phyloP scores from a whole-genome alignment of 2,888 invertebrate genomes.

The Idaea biselata region DNA sequence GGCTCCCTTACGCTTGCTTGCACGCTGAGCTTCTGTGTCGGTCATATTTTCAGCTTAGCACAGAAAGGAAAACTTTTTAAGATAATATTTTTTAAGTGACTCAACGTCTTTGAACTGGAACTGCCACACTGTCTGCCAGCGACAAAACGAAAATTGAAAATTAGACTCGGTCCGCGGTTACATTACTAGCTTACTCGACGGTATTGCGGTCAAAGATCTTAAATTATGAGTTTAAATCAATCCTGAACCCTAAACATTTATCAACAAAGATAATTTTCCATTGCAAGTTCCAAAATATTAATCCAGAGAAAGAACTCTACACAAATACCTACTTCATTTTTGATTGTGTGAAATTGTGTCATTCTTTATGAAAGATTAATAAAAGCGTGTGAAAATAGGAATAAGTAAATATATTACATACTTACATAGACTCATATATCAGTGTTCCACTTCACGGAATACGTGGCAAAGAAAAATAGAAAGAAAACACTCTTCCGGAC shows the following conservation, averaged over 20 bases:
- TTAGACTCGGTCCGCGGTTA: background rate
- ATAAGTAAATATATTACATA: no score
- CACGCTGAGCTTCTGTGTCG: no score
- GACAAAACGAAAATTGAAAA: background rate
- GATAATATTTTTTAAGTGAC: no score
- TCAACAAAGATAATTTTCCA: no score
- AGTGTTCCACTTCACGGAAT: constrained; percentile 10
- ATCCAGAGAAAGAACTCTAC: background rate
- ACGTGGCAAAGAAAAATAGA: constrained; percentile 12
- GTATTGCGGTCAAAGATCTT: no score
- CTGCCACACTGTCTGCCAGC: background rate
- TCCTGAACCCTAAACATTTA: no score
- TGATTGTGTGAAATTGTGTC: constrained; percentile 6
- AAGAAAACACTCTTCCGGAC: constrained; percentile 16
- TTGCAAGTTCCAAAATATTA: background rate
- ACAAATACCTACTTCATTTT: background rate
- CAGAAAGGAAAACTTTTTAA: no score
- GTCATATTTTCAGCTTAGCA: no score
- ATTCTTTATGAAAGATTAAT: background rate
- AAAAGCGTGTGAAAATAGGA: background rate
- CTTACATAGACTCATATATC: constrained; percentile 5
- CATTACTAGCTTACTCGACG: no score
- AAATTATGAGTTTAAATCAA: no score
- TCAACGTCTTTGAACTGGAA: no score
- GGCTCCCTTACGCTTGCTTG: no score